Conservation (phyloP, 2,797 vertebrate species). For the Halcyon leucocephala region DNA sequence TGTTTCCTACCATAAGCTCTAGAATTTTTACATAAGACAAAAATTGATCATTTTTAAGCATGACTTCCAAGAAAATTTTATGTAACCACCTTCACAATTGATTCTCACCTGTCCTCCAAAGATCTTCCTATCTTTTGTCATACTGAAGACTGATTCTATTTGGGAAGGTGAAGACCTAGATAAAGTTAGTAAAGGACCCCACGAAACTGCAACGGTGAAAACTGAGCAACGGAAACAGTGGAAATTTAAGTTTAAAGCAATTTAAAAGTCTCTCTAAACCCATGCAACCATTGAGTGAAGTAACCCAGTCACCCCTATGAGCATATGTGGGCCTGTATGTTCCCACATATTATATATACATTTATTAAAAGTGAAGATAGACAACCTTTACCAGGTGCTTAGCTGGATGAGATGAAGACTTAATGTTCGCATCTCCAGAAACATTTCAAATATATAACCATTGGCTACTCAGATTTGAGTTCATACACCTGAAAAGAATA, state of each 20-base stretch:
- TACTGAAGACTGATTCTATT: background rate
- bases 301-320: background rate
- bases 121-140: background rate
- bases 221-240: background rate
- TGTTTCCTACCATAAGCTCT: background rate
- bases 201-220: background rate
- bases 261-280: background rate
- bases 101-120: background rate
- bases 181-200: background rate
- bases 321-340: background rate
- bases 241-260: no score
- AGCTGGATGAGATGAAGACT: background rate
- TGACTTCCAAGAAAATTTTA: background rate
- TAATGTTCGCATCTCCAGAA: background rate
- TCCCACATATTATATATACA: background rate
- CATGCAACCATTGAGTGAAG: background rate
- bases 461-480: background rate
- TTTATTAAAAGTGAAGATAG: background rate
- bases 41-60: background rate
- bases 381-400: background rate
- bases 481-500: background rate
- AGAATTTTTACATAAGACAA: background rate
- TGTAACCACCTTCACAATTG: background rate
- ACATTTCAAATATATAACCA: background rate
- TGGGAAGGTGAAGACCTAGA: background rate